Base-by-base conservation (phyloP, 2,113 vertebrate genomes). In the Vulpes vulpes region DNA sequence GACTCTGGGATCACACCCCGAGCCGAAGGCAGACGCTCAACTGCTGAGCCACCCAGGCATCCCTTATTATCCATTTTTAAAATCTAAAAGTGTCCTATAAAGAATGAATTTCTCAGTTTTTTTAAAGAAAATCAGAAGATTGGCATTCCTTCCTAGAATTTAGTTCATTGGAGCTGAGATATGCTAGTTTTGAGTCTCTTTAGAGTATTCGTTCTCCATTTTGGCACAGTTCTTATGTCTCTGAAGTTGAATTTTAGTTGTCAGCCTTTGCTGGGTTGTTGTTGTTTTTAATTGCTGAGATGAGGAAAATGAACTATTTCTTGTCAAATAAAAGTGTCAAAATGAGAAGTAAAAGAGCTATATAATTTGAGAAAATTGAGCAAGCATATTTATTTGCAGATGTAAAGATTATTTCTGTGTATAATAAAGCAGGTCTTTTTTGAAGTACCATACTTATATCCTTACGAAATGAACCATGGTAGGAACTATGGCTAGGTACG, bases 51-150 rank as follows among this genome's bases (percentile, higher is more conserved):
- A 43, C 6, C 38, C 43, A 43, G 43, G 43, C 43, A 43, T 43
- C 43, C 43, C 43, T 43, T 43, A 43, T 43, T 43, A 43, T 7
- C 43, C 43, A 43, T 43, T 43, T 95, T 64, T 27, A 49, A 92
- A 65, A 87, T 55, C 53, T 78, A 78, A 27, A 79, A 1, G 76
- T 35, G 78, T 11, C 11, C 16, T 9, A 23, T 67, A 43, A 80
- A 91, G 71, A 79, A 27, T 67, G 14, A 38, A 69, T 79, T 69
- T 84, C 30, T 91, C 71, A 19, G 30, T 65, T 43, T 95, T 35
- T 84, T 91, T 51, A 59, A 32, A 80, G 30, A 79, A 91, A 95
- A 79, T 53, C 64, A 91, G 30, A 83, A 83, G 51, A 53, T 80
- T 43, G 81, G 3, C 19, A 51, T 86, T 80, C 15, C 30, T 4